phyloP scores from a whole-genome alignment of 2,888 invertebrate genomes.

The Ernsta delagoae region DNA sequence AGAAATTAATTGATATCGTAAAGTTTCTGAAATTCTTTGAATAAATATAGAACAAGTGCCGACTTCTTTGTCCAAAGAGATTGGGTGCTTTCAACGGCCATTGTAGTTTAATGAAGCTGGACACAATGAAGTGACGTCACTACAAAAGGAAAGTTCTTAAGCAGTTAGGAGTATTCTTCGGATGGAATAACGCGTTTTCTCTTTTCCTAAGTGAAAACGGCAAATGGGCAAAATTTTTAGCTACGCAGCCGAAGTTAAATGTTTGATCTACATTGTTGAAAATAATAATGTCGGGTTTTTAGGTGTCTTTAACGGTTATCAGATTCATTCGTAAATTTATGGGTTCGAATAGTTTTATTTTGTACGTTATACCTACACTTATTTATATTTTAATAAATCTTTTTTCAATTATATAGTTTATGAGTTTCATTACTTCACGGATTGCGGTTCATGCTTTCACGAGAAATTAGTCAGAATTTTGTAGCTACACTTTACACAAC shows the following conservation, averaged over 20 bases:
- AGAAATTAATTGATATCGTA: constrained; percentile 1
- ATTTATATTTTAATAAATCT: too few species aligned
- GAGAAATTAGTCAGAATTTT: too few species aligned
- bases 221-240: constrained; percentile 26
- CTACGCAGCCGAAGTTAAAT: neutral
- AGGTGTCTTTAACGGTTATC: neutral
- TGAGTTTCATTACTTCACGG: too few species aligned
- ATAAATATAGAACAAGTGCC: constrained; percentile 7
- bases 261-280: neutral
- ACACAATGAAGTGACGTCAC: constrained; percentile 34
- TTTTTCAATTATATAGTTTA: too few species aligned
- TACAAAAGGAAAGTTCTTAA: constrained; percentile 35
- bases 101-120: constrained; percentile 38
- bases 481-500: too few species aligned
- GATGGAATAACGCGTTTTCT: constrained; percentile 31
- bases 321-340: neutral
- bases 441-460: too few species aligned
- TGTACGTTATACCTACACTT: neutral
- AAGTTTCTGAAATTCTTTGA: neutral
- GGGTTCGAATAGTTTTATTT: too few species aligned
- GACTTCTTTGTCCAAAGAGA: constrained; percentile 31
- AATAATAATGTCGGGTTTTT: neutral
- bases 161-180: constrained; percentile 34
- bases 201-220: constrained; percentile 19
- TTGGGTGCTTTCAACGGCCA: constrained; percentile 32